phyloP scores from a whole-genome alignment of 2,797 vertebrate genomes.

The Lagorchestes hirsutus region DNA sequence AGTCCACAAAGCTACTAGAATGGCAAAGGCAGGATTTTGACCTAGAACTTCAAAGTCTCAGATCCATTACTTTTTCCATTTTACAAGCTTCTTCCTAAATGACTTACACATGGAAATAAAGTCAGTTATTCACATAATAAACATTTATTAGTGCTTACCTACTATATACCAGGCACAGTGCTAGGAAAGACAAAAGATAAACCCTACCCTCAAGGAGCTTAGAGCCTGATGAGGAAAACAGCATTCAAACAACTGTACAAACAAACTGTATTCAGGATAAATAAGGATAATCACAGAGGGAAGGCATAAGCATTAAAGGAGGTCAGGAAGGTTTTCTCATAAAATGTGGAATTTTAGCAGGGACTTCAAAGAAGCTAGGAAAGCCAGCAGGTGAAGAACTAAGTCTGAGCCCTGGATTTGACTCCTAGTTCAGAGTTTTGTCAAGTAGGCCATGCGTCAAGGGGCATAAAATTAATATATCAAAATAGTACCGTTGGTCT shows the following conservation, averaged over 20 bases:
- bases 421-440: background rate
- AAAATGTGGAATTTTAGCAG: background rate
- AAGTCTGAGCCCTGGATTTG: background rate
- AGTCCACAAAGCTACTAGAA: background rate
- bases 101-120: background rate
- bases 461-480: background rate
- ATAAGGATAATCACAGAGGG: too few relatives aligned
- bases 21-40: background rate
- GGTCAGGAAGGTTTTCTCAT: background rate
- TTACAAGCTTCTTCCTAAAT: background rate
- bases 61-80: conserved; percentile 10
- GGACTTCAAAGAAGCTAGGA: background rate
- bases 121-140: background rate
- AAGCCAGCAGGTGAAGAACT: background rate
- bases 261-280: too few relatives aligned
- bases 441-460: background rate
- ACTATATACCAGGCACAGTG: background rate
- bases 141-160: background rate
- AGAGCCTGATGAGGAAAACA: too few relatives aligned
- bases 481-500: background rate
- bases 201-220: too few relatives aligned
- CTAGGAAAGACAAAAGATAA: too few relatives aligned
- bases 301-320: background rate
- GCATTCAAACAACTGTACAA: too few relatives aligned
- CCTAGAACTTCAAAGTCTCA: background rate